These are phyloP conservation scores for Aphis craccivora DNA, from an alignment of 1,140 invertebrate genomes.

Conservation along the genomic window DNA sequence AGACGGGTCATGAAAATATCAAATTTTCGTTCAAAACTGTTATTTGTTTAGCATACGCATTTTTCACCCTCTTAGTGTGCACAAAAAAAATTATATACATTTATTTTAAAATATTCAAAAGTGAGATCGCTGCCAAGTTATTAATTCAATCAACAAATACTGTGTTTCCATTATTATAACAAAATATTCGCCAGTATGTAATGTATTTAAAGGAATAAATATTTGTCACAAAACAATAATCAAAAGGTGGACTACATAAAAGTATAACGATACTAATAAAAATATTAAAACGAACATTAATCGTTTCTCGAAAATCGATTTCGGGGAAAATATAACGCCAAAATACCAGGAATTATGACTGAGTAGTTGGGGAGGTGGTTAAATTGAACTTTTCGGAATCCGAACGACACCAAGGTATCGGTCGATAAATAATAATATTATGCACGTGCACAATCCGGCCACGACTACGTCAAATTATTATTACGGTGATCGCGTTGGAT, in stretches of 20 bases:
- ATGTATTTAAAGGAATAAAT: too few relatives aligned
- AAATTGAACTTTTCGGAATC: not conserved
- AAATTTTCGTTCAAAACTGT: not conserved
- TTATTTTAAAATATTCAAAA: not conserved
- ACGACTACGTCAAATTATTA: not conserved
- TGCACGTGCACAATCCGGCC: not conserved
- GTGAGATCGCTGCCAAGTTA: not conserved
- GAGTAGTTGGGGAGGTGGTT: not conserved
- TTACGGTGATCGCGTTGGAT: not conserved
- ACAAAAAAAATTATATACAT: not conserved
- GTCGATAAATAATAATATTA: slow-evolving; percentile 3
- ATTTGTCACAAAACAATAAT: too few relatives aligned
- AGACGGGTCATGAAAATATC: not conserved
- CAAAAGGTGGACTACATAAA: too few relatives aligned
- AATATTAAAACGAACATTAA: not conserved
- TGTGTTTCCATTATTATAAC: not conserved
- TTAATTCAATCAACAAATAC: not conserved
- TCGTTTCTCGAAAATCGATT: not conserved
- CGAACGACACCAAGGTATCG: not conserved
- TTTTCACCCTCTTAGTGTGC: not conserved
- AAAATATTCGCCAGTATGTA: too few relatives aligned
- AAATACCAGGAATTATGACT: not conserved
- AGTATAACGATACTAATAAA: not conserved
- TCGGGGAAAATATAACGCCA: not conserved
- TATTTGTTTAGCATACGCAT: too few relatives aligned